Conservation (phyloP, 2,888 invertebrate genomes). For the Drosophila hamatofila region DNA sequence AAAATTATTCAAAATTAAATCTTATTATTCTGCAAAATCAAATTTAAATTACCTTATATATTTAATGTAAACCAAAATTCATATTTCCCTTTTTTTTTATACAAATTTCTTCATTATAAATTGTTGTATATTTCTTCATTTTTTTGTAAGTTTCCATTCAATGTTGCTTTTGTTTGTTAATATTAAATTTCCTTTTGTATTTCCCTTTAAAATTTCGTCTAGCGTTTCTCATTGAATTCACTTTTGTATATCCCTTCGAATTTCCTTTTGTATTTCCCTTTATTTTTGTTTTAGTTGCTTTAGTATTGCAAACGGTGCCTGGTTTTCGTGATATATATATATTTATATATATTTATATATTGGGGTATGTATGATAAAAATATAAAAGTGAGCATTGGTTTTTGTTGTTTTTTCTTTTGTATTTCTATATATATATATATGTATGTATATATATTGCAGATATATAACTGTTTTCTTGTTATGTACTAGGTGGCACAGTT, state of each 20-base stretch:
- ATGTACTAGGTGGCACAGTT: slow-evolving; percentile 82
- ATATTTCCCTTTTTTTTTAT: not conserved
- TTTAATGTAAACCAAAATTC: not conserved
- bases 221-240: too few species aligned
- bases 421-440: slow-evolving; percentile 28
- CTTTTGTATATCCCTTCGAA: not conserved
- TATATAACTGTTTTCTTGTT: slow-evolving; percentile 79
- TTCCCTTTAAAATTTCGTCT: not conserved
- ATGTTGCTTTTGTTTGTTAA: not conserved
- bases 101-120: too few species aligned
- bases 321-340: slow-evolving; percentile 53
- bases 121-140: not conserved
- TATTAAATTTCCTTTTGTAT: not conserved
- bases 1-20: too few species aligned
- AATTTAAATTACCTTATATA: not conserved
- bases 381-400: slow-evolving; percentile 78
- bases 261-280: slow-evolving; percentile 7
- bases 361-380: slow-evolving; percentile 76
- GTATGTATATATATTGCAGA: slow-evolving; percentile 67
- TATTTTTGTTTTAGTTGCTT: slow-evolving; percentile 37
- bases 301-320: slow-evolving; percentile 73
- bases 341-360: slow-evolving; percentile 17
- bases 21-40: not conserved
- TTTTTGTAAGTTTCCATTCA: not conserved
- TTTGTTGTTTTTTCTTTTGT: slow-evolving; percentile 33